Evolutionary conservation across 2,113 vertebrate species (phyloP), one percentile per base, ranked within the genome.

Genomic region (Oryzias curvinotus): DNA sequence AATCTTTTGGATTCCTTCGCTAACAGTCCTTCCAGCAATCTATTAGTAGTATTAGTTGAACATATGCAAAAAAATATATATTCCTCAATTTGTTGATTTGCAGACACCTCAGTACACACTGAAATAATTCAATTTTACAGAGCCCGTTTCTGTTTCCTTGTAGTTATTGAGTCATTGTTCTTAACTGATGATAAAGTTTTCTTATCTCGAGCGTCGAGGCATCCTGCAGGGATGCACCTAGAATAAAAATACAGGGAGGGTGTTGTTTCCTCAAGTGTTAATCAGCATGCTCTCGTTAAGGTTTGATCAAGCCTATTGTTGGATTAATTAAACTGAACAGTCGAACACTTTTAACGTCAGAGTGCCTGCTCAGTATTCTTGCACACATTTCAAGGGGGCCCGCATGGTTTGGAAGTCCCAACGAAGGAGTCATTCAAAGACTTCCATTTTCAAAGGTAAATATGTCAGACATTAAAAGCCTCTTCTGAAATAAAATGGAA

Each of bases 401-500:
- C 42, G 57, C 63, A 68, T 5, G 14, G 47, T 68, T 36, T 68
- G 65, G 43, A 77, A 73, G 61, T 65, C 52, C 65, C 58, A 73
- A 74, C 54, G 67, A 68, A 76, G 64, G 23, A 66, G 57, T 68
- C 51, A 61, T 65, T 75, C 75, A 85, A 66, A 84, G 66, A 68
- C 70, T 47, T 73, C 63, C 57, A 64, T 55, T 71, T 83, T 63
- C 63, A 77, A 80, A 79, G 69, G 77, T 78, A 73, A 73, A 68
- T 59, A 75, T 65, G 52, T 75, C 69, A 73, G 52, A 78, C 69
- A 52, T 75, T 78, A 79, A 82, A 81, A 82, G 57, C 49, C 17
- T 67, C 64, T 73, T 79, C 71, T 85, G 80, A 81, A 58, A 71
- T 77, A 46, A 75, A 75, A 79, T 75, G 68, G 85, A 87, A 79